phyloP scores from a whole-genome alignment of 2,113 vertebrate genomes.

The Cephalopholis sonnerati region DNA sequence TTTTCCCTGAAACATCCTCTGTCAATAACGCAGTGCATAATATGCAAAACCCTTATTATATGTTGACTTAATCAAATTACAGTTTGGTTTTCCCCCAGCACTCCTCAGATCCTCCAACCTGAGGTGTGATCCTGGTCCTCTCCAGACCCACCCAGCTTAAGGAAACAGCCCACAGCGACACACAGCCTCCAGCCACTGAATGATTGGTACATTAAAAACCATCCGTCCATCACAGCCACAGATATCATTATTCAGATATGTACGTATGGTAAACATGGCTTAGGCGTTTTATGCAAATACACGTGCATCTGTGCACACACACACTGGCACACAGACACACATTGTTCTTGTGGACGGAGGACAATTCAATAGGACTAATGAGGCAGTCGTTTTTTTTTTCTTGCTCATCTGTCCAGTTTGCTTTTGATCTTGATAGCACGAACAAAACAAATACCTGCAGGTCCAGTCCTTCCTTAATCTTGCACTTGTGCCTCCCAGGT shows the following conservation, averaged over 20 bases:
- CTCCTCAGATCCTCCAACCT: slow-evolving; percentile 58
- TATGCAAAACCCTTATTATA: slow-evolving; percentile 30
- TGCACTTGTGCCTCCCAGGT: slow-evolving; percentile 46
- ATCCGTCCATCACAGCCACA: slow-evolving; percentile 21
- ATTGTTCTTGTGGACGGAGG: slow-evolving; percentile 7
- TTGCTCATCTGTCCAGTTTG: not conserved
- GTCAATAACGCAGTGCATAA: not conserved
- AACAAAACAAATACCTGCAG: slow-evolving; percentile 15
- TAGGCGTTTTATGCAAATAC: slow-evolving; percentile 32
- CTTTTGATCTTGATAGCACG: not conserved
- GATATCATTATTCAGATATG: slow-evolving; percentile 19
- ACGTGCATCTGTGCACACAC: slow-evolving; percentile 34
- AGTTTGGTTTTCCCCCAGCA: slow-evolving; percentile 56
- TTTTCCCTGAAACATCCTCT: not conserved
- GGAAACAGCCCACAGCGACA: slow-evolving; percentile 65
- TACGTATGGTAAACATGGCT: slow-evolving; percentile 42
- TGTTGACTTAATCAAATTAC: slow-evolving; percentile 78
- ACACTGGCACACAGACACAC: not conserved
- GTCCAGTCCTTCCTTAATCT: slow-evolving; percentile 19
- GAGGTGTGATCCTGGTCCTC: slow-evolving; percentile 66
- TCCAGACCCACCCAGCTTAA: slow-evolving; percentile 60
- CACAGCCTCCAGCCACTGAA: slow-evolving; percentile 22
- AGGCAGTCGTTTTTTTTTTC: not conserved
- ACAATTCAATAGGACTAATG: not conserved
- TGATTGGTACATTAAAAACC: slow-evolving; percentile 29